Base-by-base conservation (phyloP, 2,888 invertebrate species). In the Athalia circularis region DNA sequence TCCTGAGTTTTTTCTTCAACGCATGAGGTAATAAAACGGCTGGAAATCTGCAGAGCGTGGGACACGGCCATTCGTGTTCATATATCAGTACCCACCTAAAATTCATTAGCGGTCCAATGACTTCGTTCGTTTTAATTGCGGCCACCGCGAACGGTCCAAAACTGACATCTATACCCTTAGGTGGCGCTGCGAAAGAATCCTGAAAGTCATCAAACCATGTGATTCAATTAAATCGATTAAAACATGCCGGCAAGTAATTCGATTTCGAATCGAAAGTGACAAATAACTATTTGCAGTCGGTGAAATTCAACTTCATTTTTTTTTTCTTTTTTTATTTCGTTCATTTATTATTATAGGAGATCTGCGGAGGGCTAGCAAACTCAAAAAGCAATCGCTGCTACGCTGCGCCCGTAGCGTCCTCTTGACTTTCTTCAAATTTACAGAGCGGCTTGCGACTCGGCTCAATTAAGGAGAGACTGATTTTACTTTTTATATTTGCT, bases 231-330 rank as follows among this genome's bases (percentile, higher is more conserved):
- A 45, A 47, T 15, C 43, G 70, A 72, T 72, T 72, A 47, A 59
- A 59, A 59, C 70, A 15, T 57, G 7, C 13, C 57, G 45, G 0
- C 54, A 52, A 59, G 57, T 8, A 72, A 72, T 72, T 59, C 8
- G 57, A 72, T 72, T 72, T 13, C 13, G 59, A 59, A 72, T 59
- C 59, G 13, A 43, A 72, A 59, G n/a, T 57, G 70, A n/a, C 43
- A 52, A 50, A 50, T 29, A 52, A 68, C 15, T 13, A 65, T 65
- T 65, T 65, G 48, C 64, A 64, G 45, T 45, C 9, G 45, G n/a
- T 3, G n/a, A 43, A 64, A 64, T 64, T 5, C 4, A 64, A 45
- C 43, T 45, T 43, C 4, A 45, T 9, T 4, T 64, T 11, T 11
- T 11, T 29, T 61, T 9, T 61, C 6, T 29, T 29, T 29, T 29